phyloP scores from a whole-genome alignment of 2,797 vertebrate species.

The Pristis pectinata region DNA sequence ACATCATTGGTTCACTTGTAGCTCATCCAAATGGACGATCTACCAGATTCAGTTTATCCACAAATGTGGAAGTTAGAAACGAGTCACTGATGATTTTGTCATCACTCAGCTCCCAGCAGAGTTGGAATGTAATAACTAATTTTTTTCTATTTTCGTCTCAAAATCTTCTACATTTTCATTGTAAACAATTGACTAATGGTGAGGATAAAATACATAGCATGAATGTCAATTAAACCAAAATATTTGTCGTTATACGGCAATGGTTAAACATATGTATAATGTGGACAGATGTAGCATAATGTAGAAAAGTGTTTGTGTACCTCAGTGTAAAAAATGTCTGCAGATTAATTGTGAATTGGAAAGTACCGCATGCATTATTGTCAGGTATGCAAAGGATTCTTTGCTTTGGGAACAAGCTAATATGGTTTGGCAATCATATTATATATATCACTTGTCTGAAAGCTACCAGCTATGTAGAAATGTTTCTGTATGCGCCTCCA shows the following conservation, averaged over 20 bases:
- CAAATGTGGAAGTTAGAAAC: no score
- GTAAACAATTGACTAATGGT: not conserved
- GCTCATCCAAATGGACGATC: no score
- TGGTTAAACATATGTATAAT: not conserved
- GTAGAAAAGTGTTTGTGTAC: not conserved
- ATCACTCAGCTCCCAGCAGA: no score
- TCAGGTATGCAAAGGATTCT: not conserved
- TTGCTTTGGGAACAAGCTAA: not conserved
- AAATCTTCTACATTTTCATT: no score
- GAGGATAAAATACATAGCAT: not conserved
- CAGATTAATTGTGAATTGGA: not conserved
- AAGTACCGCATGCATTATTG: not conserved
- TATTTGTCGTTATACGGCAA: not conserved
- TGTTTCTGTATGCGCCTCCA: not conserved
- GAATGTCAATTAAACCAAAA: not conserved
- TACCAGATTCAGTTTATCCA: no score
- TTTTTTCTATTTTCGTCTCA: no score
- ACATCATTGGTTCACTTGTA: no score
- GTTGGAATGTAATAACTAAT: no score
- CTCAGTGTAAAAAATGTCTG: not conserved
- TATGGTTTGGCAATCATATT: not conserved
- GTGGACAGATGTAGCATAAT: not conserved
- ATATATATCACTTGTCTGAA: not conserved
- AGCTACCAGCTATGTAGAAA: not conserved
- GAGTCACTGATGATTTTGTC: no score